These are phyloP conservation scores for Tuta absoluta DNA, from an alignment of 2,888 invertebrate genomes.

Conservation along the genomic window DNA sequence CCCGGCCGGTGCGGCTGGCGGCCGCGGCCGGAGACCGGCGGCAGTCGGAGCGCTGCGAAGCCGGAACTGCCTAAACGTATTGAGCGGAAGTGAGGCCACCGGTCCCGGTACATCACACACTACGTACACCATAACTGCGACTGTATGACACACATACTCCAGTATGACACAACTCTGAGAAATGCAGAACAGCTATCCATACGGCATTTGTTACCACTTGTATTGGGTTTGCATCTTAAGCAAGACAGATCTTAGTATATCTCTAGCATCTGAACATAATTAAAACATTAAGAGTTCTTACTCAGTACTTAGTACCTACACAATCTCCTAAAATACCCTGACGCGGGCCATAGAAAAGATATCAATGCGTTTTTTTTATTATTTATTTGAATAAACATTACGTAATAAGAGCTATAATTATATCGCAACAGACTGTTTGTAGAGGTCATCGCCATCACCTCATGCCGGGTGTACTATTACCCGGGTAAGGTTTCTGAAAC, in stretches of 20 bases:
- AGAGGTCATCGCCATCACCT: slow-evolving; percentile 42
- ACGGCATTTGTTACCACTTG: not conserved
- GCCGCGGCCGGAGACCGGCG: no score
- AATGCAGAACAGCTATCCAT: not conserved
- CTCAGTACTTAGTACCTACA: no score
- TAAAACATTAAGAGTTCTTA: no score
- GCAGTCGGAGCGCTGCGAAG: slow-evolving; percentile 43
- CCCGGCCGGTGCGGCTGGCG: not conserved
- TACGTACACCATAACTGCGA: no score
- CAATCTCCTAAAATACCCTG: no score
- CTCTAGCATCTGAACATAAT: no score
- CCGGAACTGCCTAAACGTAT: slow-evolving; percentile 57
- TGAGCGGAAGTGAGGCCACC: slow-evolving; percentile 62
- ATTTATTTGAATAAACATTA: slow-evolving; percentile 19
- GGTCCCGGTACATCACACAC: not conserved
- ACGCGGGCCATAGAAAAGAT: not conserved
- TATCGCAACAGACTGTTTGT: slow-evolving; percentile 31
- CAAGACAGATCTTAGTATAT: no score
- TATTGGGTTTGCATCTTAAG: no score
- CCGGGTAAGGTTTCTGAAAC: slow-evolving; percentile 69
- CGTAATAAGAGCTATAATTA: slow-evolving; percentile 27
- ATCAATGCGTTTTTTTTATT: not conserved
- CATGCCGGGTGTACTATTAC: slow-evolving; percentile 52
- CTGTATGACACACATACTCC: no score
- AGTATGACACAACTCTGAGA: not conserved